Evolutionary conservation across 2,797 vertebrate genomes (phyloP).

Genomic region (Odontamblyopus rebecca): DNA sequence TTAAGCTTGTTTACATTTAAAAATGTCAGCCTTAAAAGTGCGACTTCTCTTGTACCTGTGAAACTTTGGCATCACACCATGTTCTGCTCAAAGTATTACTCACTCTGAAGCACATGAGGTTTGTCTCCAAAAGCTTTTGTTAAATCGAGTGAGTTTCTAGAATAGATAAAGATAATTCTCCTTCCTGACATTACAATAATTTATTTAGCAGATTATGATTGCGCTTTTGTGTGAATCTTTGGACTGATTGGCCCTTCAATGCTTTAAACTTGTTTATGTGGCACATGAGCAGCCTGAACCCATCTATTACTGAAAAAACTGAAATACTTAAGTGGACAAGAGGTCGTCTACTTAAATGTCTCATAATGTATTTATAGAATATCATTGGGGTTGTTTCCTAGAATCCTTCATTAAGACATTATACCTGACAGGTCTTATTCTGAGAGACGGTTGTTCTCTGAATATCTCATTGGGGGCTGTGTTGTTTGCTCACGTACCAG

Average conservation of each 20-base stretch:
- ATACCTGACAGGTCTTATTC: background rate
- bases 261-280: conserved; percentile 27
- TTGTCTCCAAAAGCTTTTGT: background rate
- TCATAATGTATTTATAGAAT: background rate
- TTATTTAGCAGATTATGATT: conserved; percentile 16
- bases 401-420: background rate
- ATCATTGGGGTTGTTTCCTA: background rate
- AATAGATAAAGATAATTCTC: background rate
- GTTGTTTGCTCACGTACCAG: background rate
- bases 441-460: background rate
- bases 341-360: background rate
- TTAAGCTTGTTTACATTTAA: background rate
- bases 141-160: background rate
- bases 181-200: background rate
- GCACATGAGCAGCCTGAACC: background rate
- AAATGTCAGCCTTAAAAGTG: background rate
- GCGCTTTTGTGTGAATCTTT: conserved; percentile 11
- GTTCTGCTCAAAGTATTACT: background rate
- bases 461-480: background rate
- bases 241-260: conserved; percentile 31
- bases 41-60: background rate
- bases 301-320: background rate
- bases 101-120: background rate
- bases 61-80: background rate
- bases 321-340: background rate